A percentile compares a stretch with the other conserved stretches of the same genome.
These are phyloP conservation scores for Acanthochromis polyacanthus DNA, from an alignment of 2,113 vertebrate species.

Conservation along the genomic window DNA sequence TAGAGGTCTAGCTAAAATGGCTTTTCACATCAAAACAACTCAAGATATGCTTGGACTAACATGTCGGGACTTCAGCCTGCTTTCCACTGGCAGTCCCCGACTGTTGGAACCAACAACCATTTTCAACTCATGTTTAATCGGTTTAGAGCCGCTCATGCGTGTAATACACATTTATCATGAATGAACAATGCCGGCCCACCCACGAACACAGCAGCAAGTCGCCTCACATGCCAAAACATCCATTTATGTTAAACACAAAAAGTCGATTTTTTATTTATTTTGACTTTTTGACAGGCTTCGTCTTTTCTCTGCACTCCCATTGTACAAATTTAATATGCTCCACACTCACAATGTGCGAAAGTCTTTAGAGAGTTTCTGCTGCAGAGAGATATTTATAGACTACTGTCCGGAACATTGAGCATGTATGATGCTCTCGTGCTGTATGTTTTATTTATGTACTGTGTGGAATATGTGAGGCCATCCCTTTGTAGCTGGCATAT, in stretches of 20 bases:
- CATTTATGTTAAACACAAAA: slow-evolving; percentile 50
- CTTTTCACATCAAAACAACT: slow-evolving; percentile 52
- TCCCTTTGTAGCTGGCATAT: too few species aligned
- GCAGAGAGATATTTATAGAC: too few species aligned
- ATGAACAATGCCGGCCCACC: slow-evolving; percentile 70
- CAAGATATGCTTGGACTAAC: slow-evolving; percentile 49
- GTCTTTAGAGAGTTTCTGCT: neutral
- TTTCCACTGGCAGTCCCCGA: slow-evolving; percentile 43
- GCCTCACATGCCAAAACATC: slow-evolving; percentile 47
- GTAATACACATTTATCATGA: slow-evolving; percentile 73
- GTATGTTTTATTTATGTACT: neutral
- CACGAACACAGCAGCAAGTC: slow-evolving; percentile 26
- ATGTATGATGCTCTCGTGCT: too few species aligned
- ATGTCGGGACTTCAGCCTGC: slow-evolving; percentile 34
- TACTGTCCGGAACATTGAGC: too few species aligned
- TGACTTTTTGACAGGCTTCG: neutral
- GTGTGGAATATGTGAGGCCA: too few species aligned
- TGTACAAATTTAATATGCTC: slow-evolving; percentile 26
- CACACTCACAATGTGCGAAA: neutral
- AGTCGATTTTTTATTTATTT: neutral
- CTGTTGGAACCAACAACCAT: slow-evolving; percentile 33
- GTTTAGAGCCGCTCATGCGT: slow-evolving; percentile 57
- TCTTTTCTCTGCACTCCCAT: neutral
- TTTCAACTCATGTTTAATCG: slow-evolving; percentile 61
- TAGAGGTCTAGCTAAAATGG: slow-evolving; percentile 5